Percentiles rank a stretch among this genome's conserved stretches.
Evolutionary conservation across 2,888 invertebrate genomes (phyloP).

Genomic region (Prosapia bicincta): DNA sequence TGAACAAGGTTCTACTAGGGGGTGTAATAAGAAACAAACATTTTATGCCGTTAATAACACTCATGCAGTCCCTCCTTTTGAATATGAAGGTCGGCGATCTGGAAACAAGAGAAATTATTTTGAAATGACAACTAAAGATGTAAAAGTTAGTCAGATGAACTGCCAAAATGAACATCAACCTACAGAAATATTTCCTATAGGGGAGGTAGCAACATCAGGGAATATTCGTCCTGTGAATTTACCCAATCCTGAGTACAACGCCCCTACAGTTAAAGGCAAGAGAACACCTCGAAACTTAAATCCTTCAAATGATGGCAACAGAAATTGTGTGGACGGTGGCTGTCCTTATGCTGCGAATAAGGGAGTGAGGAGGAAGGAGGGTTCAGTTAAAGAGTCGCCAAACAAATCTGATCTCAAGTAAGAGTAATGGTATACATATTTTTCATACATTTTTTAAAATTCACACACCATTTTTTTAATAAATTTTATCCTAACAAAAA

Average conservation of each 20-base stretch:
- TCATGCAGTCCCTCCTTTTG: background rate
- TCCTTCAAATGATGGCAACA: background rate
- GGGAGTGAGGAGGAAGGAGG: constrained; percentile 10
- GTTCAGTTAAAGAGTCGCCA: constrained; percentile 2
- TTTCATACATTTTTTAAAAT: too few species aligned
- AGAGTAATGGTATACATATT: too few species aligned
- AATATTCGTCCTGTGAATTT: background rate
- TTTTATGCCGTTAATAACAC: background rate
- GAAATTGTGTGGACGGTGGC: constrained; percentile 7
- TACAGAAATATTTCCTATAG: background rate
- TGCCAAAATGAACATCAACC: constrained; percentile 4
- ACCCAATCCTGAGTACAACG: background rate
- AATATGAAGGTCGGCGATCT: background rate
- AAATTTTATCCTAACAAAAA: too few species aligned
- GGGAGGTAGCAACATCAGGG: background rate
- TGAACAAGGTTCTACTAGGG: background rate
- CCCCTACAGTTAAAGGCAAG: constrained; percentile 1
- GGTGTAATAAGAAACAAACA: constrained; percentile 8
- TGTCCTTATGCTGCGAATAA: constrained; percentile 16
- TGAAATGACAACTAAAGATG: constrained; percentile 4
- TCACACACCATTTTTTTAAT: too few species aligned
- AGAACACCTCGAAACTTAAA: background rate
- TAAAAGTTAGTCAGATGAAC: constrained; percentile 15
- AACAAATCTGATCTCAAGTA: constrained; percentile 19
- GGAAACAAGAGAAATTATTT: constrained; percentile 13